A percentile compares a stretch with the other conserved stretches of the same genome.
Evolutionary conservation across 1,140 invertebrate species (phyloP).

Genomic region (Aethina tumida): DNA sequence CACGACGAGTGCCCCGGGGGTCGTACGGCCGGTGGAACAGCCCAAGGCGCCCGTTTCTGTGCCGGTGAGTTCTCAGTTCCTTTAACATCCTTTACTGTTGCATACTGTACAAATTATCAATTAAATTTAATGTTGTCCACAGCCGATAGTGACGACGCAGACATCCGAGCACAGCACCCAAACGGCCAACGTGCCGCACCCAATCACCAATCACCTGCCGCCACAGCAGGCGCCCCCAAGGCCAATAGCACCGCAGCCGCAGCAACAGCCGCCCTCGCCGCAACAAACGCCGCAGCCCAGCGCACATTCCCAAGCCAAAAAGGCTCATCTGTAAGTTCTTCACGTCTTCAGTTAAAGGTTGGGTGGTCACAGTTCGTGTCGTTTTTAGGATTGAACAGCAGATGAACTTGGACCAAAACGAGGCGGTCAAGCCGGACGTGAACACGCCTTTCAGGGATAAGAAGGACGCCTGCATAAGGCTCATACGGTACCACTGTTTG

Average conservation of each 20-base stretch:
- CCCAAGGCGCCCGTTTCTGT: constrained; percentile 7
- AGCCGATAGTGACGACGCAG: constrained; percentile 4
- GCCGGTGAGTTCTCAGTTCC: not conserved
- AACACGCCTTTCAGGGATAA: constrained; percentile 62
- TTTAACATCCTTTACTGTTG: not conserved
- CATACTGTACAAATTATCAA: not conserved
- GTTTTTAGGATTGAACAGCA: constrained; percentile 58
- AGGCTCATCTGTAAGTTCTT: constrained; percentile 25
- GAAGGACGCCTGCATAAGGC: constrained; percentile 66
- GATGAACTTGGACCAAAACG: constrained; percentile 66
- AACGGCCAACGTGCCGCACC: not conserved
- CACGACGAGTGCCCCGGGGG: not conserved
- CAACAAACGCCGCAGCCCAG: constrained; percentile 1
- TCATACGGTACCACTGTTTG: constrained; percentile 75
- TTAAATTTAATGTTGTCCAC: constrained; percentile 6
- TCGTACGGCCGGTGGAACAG: constrained; percentile 14
- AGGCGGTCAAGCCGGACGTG: constrained; percentile 65
- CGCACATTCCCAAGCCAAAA: constrained; percentile 14
- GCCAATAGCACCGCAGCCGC: constrained; percentile 10
- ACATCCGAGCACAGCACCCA: constrained; percentile 6
- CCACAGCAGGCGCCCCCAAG: constrained; percentile 13
- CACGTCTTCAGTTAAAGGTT: not conserved
- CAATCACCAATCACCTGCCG: constrained; percentile 10
- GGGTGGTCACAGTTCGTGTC: no score
- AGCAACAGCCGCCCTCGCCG: constrained; percentile 12